Evolutionary conservation across 1,140 invertebrate species (phyloP).

Genomic region (Penaeus vannamei): DNA sequence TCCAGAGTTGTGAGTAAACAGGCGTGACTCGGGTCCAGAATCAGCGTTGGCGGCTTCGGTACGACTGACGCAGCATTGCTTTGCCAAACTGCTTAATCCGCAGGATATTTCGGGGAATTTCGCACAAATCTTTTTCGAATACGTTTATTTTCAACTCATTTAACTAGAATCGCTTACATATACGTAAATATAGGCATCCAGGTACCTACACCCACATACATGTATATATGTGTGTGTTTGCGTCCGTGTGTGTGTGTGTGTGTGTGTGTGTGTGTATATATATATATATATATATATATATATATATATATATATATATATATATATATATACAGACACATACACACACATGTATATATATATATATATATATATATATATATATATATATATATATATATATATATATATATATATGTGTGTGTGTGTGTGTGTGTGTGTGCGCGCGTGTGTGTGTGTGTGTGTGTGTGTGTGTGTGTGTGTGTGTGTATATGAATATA

Average conservation of each 20-base stretch:
- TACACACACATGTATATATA: conserved; percentile 13
- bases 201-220: neutral
- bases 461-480: neutral
- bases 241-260: no score
- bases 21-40: no score
- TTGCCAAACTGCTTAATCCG: no score
- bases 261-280: neutral
- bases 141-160: no score
- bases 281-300: conserved; percentile 6
- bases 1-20: no score
- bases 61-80: no score
- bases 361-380: conserved; percentile 39
- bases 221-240: no score
- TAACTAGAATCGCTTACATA: no score
- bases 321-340: conserved; percentile 19
- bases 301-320: conserved; percentile 43
- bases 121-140: no score
- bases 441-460: neutral
- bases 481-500: neutral
- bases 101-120: no score
- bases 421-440: neutral
- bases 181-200: neutral
- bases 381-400: conserved; percentile 39
- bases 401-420: conserved; percentile 7
- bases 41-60: no score